Conservation (phyloP, 2,797 vertebrate species). For the Alca torda region DNA sequence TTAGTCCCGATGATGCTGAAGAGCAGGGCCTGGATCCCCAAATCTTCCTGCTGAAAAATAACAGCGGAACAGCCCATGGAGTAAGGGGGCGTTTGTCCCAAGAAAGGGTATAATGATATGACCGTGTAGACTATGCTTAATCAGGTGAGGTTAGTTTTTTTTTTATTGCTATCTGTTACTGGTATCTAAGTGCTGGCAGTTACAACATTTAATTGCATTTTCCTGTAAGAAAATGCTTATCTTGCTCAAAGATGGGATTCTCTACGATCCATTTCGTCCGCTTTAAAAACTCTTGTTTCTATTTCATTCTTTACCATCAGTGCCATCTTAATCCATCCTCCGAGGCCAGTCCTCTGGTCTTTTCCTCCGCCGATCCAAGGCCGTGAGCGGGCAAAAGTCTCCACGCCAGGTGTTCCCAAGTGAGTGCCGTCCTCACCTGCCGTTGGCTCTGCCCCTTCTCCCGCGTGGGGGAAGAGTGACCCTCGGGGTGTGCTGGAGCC, state of each 20-base stretch:
- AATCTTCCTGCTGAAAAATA: not conserved
- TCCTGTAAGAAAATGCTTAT: conserved; percentile 25
- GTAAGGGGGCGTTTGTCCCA: not conserved
- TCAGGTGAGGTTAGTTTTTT: not conserved
- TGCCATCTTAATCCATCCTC: not conserved
- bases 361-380: rapidly evolving
- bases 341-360: not conserved
- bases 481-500: not conserved
- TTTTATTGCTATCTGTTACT: not conserved
- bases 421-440: not conserved
- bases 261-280: not conserved
- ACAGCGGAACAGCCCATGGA: not conserved
- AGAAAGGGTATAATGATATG: not conserved
- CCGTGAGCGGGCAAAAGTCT: not conserved
- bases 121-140: not conserved
- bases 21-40: not conserved
- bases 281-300: not conserved
- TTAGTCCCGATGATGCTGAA: not conserved
- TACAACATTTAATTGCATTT: conserved; percentile 20
- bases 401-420: not conserved
- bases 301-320: not conserved
- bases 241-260: not conserved
- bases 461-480: not conserved
- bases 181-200: conserved; percentile 19
- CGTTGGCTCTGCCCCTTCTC: not conserved